Evolutionary conservation across 2,888 invertebrate genomes (phyloP).

Genomic region (Caenorhabditis auriculariae): DNA sequence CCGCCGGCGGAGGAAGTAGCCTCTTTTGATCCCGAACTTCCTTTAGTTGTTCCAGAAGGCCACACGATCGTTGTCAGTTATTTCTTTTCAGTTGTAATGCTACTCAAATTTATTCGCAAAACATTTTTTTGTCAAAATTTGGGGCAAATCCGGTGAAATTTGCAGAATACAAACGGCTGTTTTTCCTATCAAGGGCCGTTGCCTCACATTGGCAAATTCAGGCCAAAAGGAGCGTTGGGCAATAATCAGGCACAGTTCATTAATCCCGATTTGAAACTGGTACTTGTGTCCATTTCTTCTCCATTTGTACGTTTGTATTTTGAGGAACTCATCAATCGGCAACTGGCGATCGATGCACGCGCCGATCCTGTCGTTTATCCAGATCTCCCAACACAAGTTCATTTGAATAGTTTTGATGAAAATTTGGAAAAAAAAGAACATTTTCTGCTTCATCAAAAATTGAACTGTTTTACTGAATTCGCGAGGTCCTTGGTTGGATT

Average conservation of each 20-base stretch:
- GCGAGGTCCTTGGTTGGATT: no score
- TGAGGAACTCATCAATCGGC: slow-evolving; percentile 45
- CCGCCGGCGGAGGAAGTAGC: slow-evolving; percentile 2
- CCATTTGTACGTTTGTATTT: background rate
- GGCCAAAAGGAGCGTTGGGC: slow-evolving; percentile 30
- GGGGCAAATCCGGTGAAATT: background rate
- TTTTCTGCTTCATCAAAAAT: no score
- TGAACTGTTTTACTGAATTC: no score
- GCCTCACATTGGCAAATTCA: slow-evolving; percentile 39
- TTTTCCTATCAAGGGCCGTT: slow-evolving; percentile 34
- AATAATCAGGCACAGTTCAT: slow-evolving; percentile 43
- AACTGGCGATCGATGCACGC: slow-evolving; percentile 42
- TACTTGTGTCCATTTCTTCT: slow-evolving; percentile 6
- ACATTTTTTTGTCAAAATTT: no score
- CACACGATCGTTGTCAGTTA: slow-evolving; percentile 12
- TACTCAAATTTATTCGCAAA: no score
- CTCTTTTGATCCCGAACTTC: slow-evolving; percentile 5
- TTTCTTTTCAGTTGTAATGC: no score
- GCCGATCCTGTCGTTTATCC: slow-evolving; percentile 26
- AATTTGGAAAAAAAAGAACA: no score
- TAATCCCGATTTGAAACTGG: slow-evolving; percentile 36
- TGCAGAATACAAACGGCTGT: slow-evolving; percentile 24
- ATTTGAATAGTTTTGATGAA: background rate
- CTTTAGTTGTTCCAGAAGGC: slow-evolving; percentile 11
- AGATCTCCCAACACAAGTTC: slow-evolving; percentile 41